Percentiles rank a stretch among this genome's conserved stretches.
These are phyloP conservation scores for Malthinus seriepunctatus DNA, from an alignment of 2,888 invertebrate species.

Conservation along the genomic window DNA sequence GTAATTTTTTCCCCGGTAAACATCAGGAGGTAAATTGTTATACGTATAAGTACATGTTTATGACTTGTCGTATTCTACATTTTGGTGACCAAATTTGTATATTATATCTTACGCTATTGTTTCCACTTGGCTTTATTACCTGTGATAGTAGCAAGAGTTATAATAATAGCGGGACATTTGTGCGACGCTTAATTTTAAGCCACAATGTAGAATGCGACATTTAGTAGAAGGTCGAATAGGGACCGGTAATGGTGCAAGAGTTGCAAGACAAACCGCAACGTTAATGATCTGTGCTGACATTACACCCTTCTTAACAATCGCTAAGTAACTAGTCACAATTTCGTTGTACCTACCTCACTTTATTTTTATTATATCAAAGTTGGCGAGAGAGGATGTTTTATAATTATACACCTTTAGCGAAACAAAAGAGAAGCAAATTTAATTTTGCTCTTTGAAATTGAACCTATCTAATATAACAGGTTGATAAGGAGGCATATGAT, in stretches of 20 bases:
- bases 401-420: too few species aligned
- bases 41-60: background rate
- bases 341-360: background rate
- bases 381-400: too few species aligned
- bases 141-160: slow-evolving; percentile 12
- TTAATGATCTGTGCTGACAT: slow-evolving; percentile 51
- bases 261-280: slow-evolving; percentile 38
- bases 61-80: background rate
- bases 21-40: background rate
- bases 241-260: slow-evolving; percentile 31
- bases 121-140: slow-evolving; percentile 14
- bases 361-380: too few species aligned
- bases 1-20: background rate
- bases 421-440: too few species aligned
- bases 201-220: slow-evolving; percentile 39
- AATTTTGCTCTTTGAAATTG: too few species aligned
- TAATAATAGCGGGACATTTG: slow-evolving; percentile 15
- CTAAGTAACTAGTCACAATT: slow-evolving; percentile 36
- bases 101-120: slow-evolving; percentile 6
- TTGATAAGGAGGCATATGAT: too few species aligned
- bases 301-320: slow-evolving; percentile 43
- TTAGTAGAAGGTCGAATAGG: slow-evolving; percentile 41
- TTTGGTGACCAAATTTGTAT: slow-evolving; percentile 1
- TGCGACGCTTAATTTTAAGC: slow-evolving; percentile 30
- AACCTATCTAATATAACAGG: too few species aligned